phyloP scores from a whole-genome alignment of 1,140 invertebrate genomes.

The Nasonia giraulti region DNA sequence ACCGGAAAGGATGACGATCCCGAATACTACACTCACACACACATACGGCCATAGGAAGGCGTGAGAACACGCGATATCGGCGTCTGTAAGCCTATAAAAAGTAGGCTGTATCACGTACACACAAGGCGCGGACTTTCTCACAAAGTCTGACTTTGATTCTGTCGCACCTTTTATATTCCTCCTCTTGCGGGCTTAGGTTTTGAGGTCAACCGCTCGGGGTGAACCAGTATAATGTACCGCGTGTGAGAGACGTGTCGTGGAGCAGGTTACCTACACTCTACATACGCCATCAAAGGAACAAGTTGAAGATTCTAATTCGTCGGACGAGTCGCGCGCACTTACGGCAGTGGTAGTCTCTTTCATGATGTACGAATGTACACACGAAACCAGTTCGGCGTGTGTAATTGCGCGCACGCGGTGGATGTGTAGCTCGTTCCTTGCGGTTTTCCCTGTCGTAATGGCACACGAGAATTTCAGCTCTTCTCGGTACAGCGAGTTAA shows the following conservation, averaged over 20 bases:
- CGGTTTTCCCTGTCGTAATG: neutral
- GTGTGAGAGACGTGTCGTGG: neutral
- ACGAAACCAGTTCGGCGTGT: neutral
- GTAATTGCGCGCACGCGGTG: neutral
- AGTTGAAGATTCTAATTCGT: conserved; percentile 12
- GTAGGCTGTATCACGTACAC: too few species aligned
- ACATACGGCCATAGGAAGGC: neutral
- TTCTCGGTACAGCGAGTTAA: neutral
- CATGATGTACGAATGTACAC: neutral
- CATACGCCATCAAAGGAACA: neutral
- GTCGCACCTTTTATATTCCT: neutral
- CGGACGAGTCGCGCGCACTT: neutral
- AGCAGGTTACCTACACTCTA: neutral
- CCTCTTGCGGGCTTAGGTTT: neutral
- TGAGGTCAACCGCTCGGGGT: neutral
- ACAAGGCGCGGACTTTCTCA: neutral
- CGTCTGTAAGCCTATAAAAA: too few species aligned
- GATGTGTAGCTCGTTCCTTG: neutral
- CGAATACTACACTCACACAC: too few species aligned
- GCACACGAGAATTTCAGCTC: neutral
- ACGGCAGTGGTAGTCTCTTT: neutral
- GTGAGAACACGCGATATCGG: conserved; percentile 8
- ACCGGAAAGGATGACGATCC: neutral
- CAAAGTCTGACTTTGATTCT: neutral
- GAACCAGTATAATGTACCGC: neutral